phyloP scores from a whole-genome alignment of 2,113 vertebrate species.

The Podocnemis expansa region DNA sequence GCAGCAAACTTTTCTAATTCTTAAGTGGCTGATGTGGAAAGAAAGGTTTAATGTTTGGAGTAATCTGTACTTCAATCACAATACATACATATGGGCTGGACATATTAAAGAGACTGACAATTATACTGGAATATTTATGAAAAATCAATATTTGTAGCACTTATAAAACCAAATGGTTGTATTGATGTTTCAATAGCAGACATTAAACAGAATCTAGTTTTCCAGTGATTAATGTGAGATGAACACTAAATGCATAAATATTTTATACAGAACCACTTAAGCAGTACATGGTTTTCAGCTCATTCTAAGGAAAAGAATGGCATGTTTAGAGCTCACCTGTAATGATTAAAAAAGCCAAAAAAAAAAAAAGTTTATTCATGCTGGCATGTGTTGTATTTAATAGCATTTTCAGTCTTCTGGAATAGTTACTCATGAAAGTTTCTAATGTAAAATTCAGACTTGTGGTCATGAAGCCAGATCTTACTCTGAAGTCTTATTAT shows the following conservation, averaged over 20 bases:
- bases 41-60: not conserved
- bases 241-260: constrained; percentile 50
- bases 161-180: constrained; percentile 42
- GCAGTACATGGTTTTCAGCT: constrained; percentile 34
- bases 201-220: constrained; percentile 40
- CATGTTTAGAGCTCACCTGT: constrained; percentile 8
- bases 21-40: too few relatives aligned
- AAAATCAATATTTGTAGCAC: not conserved
- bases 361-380: constrained; percentile 8
- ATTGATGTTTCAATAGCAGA: constrained; percentile 41
- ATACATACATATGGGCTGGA: not conserved
- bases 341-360: constrained; percentile 19
- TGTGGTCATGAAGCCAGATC: not conserved
- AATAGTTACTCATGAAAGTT: not conserved
- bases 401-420: not conserved
- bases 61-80: constrained; percentile 30
- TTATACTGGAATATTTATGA: constrained; percentile 10
- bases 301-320: not conserved
- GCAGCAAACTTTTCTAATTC: constrained; percentile 17
- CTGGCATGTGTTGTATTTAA: not conserved
- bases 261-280: constrained; percentile 60
- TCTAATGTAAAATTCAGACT: not conserved
- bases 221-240: constrained; percentile 33
- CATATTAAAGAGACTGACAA: not conserved
- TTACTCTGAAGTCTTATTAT: constrained; percentile 15